Evolutionary conservation across 2,113 vertebrate genomes (phyloP).

Genomic region (Ibidorhyncha struthersii): DNA sequence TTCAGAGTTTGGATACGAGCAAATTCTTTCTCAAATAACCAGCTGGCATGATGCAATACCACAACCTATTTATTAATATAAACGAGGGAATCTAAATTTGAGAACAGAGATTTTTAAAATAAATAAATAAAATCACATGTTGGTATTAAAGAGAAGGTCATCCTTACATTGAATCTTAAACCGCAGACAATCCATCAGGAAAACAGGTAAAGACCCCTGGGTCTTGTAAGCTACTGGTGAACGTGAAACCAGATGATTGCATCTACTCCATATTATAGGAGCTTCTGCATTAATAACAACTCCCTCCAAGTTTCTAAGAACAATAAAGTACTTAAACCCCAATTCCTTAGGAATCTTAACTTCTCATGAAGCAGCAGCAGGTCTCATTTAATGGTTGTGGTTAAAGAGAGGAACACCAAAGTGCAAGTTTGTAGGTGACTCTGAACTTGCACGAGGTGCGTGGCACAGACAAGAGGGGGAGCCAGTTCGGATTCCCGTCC

Average conservation of each 20-base stretch:
- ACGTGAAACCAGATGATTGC: not conserved
- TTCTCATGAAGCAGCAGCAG: not conserved
- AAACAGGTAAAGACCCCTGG: not conserved
- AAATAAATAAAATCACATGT: fast-evolving
- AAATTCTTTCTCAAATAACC: not conserved
- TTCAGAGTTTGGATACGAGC: not conserved
- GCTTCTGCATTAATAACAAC: not conserved
- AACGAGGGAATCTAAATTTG: not conserved
- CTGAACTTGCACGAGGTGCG: not conserved
- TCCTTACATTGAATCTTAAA: not conserved
- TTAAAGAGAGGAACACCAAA: not conserved
- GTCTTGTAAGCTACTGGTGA: not conserved
- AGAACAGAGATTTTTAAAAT: not conserved
- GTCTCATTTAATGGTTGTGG: not conserved
- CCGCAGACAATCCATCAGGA: not conserved
- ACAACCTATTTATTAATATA: not conserved
- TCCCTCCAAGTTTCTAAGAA: not conserved
- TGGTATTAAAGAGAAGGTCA: not conserved
- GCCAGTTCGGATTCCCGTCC: fast-evolving
- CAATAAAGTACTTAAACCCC: not conserved
- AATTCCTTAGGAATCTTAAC: not conserved
- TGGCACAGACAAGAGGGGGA: not conserved
- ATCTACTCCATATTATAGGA: not conserved
- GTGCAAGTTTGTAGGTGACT: not conserved
- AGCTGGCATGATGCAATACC: not conserved